Base-by-base conservation (phyloP, 2,797 vertebrate genomes). In the Dendrocincla fuliginosa region DNA sequence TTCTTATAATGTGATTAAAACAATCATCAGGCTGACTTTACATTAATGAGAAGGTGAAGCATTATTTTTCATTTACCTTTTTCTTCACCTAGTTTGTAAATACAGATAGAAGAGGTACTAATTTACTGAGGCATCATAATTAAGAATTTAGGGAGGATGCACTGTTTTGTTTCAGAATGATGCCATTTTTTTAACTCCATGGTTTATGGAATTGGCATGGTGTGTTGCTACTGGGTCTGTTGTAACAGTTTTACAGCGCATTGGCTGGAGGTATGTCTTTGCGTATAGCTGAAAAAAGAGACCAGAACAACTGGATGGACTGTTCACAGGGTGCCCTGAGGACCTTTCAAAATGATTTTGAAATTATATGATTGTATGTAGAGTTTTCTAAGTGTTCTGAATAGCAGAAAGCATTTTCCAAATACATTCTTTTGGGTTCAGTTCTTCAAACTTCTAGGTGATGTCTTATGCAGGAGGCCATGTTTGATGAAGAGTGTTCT, bases 1-100 rank as follows among this genome's bases (percentile, higher is more conserved):
- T 87, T 81, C 42, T 61, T 53, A 18, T 67, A 46, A 82, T 47
- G 47, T 92, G 95, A 86, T 92, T 90, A 55, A 94, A 95, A 57
- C 11, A 87, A 79, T 93, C 24, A 77, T 68, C 35, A 69, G 22
- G 12, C 16, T 71, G 14, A 39, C 46, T 75, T 70, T 90, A 53
- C 15, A 6, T 80, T 49, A 90, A 6, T 39, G 33, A 67, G 17
- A 50, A 35, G n/a, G 16, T 56, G 47, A 60, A 83, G 59, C 8
- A 33, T 22, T 35, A 10, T 47, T 79, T 87, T 84, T 47, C 17
- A 15, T 27, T 65, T 78, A n/a, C 35, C 6, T 25, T 63, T 35
- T 53, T 70, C 24, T 95, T 85, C 16, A 71, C 6, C 14, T 47
- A 47, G 27, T 68, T 68, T 47, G 35, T 69, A 86, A 76, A 49